Base-by-base conservation (phyloP, 2,797 vertebrate genomes). In the Gymnothorax reevesii region DNA sequence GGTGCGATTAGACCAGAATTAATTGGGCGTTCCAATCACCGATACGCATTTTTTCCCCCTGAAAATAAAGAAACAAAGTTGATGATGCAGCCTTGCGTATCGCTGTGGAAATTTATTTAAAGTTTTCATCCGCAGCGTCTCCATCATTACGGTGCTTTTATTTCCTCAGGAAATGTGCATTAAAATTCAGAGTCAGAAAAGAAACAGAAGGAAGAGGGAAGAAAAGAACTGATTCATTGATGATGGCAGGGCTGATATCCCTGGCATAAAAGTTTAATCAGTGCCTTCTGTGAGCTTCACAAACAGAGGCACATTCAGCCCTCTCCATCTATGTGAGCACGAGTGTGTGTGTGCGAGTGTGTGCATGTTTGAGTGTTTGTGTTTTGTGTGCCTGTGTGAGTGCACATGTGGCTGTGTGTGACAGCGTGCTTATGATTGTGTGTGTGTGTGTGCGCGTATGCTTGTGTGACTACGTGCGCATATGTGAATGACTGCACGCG, bases 231-330 rank as follows among this genome's bases (percentile, higher is more conserved):
- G 77, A 80, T 80, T 80, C 77, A 80, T 80, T 80, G 77, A 25
- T 54, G 25, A 57, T 83, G 80, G n/a, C 80, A 83, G 80, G 55
- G 80, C 15, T 83, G 55, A 80, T 83, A 27, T 59, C 80, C 80
- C 25, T 59, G 25, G 54, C 80, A 57, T 83, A 57, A 80, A 83
- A 57, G 55, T 83, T 83, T 83, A 57, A 83, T 59, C 80, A 83
- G 59, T n/a, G 33, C 55, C 80, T 83, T 83, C 52, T 27, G 54
- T 83, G 57, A 83, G 54, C 54, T 59, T 25, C 52, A 27, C 57
- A 22, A 83, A 59, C 10, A 83, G 25, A 10, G 12, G 22, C 10
- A 57, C 54, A 82, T 55, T 57, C 54, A 82, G 79, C 54, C 54
- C n/a, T 83, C 33, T 33, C 55, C 20, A 54, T 25, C 80, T 27